phyloP scores from a whole-genome alignment of 2,888 invertebrate species.

The Pinctada fucata region DNA sequence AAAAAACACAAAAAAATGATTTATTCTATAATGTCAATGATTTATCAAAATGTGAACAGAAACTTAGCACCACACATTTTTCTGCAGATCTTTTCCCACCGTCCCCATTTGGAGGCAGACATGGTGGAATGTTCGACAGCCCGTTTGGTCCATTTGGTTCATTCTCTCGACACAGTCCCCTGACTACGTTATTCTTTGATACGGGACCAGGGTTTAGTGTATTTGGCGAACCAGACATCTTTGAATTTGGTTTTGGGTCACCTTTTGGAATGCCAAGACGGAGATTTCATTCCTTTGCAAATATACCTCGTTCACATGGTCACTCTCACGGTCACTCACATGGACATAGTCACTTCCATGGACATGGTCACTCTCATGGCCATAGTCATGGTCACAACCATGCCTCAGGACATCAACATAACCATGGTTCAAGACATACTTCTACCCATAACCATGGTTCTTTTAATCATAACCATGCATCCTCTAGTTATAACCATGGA shows the following conservation, averaged over 20 bases:
- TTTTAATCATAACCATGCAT: too few relatives aligned
- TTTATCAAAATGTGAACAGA: too few relatives aligned
- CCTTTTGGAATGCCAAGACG: not conserved
- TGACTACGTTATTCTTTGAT: not conserved
- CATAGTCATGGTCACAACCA: not conserved
- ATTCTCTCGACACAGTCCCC: not conserved
- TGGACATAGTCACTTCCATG: not conserved
- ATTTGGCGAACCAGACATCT: not conserved
- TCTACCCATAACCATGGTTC: too few relatives aligned
- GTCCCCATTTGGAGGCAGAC: not conserved
- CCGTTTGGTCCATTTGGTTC: not conserved
- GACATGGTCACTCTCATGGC: not conserved
- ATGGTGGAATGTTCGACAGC: constrained; percentile 21
- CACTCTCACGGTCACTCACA: not conserved
- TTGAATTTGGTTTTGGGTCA: not conserved
- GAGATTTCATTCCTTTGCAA: not conserved
- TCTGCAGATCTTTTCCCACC: not conserved
- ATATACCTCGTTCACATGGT: not conserved
- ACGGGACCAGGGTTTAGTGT: not conserved
- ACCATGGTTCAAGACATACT: not conserved
- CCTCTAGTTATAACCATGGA: too few relatives aligned
- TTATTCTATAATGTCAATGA: too few relatives aligned
- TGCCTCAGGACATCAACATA: not conserved
- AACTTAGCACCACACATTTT: too few relatives aligned
- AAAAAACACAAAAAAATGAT: too few relatives aligned